Conservation (phyloP, 2,113 vertebrate species). For the Psilopogon haemacephalus region DNA sequence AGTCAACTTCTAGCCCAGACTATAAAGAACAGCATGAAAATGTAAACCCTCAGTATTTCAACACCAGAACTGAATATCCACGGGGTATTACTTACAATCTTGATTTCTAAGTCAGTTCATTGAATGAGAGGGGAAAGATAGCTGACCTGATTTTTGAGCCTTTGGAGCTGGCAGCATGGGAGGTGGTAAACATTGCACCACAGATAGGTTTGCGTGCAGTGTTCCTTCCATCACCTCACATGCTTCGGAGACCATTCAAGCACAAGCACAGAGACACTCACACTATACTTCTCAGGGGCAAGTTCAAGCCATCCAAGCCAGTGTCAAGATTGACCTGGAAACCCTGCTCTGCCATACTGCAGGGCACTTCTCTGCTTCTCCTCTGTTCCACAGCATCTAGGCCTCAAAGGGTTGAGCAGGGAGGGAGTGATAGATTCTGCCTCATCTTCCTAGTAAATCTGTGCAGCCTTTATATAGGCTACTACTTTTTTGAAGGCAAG, state of each 20-base stretch:
- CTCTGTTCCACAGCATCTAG: not conserved
- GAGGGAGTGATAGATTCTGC: not conserved
- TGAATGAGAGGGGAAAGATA: not conserved
- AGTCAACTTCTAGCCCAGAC: not conserved
- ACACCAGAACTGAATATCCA: not conserved
- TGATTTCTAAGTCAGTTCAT: conserved; percentile 1
- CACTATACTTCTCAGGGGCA: not conserved
- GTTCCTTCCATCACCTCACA: not conserved
- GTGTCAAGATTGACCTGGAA: not conserved
- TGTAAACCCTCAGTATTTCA: not conserved
- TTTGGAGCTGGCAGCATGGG: not conserved
- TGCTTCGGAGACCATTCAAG: not conserved
- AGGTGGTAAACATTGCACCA: not conserved
- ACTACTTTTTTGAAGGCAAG: not conserved
- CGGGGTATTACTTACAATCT: conserved; percentile 27
- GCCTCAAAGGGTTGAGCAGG: not conserved
- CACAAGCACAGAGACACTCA: not conserved
- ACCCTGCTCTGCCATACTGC: not conserved
- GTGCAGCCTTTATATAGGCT: not conserved
- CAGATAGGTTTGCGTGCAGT: not conserved
- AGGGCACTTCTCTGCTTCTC: not conserved
- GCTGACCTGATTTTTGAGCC: conserved; percentile 57
- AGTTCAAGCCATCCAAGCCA: not conserved
- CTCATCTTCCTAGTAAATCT: not conserved
- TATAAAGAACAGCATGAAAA: not conserved